A percentile compares a stretch with the other conserved stretches of the same genome.
Conservation (phyloP, 2,888 invertebrate species). For the Ormyrus pomaceus region DNA sequence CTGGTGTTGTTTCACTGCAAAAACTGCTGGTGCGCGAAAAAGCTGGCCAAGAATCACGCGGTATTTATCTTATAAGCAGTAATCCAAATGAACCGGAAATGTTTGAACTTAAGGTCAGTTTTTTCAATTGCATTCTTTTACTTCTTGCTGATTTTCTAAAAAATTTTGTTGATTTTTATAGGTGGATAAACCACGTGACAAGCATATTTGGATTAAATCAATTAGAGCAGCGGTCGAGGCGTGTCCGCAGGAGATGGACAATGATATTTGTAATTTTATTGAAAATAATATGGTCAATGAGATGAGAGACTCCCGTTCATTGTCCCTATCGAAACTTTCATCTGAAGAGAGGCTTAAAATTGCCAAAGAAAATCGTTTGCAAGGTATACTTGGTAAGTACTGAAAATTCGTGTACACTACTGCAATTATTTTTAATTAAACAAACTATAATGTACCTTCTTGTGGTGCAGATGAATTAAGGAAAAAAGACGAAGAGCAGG, state of each 20-base stretch:
- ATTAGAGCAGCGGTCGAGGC: conserved; percentile 90
- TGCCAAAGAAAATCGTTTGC: conserved; percentile 86
- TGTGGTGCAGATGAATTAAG: conserved; percentile 84
- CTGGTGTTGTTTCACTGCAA: conserved; percentile 94
- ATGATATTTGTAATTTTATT: conserved; percentile 75
- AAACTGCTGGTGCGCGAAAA: conserved; percentile 95
- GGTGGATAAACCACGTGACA: conserved; percentile 90
- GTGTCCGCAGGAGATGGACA: conserved; percentile 90
- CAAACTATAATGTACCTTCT: conserved; percentile 24
- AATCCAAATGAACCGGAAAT: conserved; percentile 95
- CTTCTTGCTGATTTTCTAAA: not conserved
- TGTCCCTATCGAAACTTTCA: conserved; percentile 72
- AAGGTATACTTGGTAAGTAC: conserved; percentile 86
- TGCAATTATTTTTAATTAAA: not conserved
- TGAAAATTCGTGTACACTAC: conserved; percentile 1
- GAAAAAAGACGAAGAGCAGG: conserved; percentile 92
- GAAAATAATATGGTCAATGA: conserved; percentile 66
- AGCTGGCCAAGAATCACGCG: conserved; percentile 92
- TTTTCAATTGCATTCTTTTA: not conserved
- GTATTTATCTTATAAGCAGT: conserved; percentile 94
- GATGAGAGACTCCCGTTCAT: conserved; percentile 67
- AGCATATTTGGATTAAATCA: conserved; percentile 92
- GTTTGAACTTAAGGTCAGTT: conserved; percentile 89
- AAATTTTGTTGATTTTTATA: not conserved
- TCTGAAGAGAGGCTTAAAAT: conserved; percentile 88